These are phyloP conservation scores for Ptilorrhoa leucosticta DNA, from an alignment of 2,113 vertebrate species.

Conservation along the genomic window DNA sequence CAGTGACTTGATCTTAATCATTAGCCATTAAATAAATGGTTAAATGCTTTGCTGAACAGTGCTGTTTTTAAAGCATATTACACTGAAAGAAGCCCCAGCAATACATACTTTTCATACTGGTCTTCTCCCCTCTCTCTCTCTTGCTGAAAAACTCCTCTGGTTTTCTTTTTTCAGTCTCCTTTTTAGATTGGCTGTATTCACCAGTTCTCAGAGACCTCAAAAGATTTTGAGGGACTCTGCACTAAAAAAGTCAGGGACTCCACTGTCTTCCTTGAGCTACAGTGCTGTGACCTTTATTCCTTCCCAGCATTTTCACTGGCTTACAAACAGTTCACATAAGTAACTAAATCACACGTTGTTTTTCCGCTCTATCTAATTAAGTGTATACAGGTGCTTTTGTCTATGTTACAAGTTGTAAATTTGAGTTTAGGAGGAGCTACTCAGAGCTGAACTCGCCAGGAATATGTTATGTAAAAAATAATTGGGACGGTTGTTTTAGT, in stretches of 20 bases:
- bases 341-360: background rate
- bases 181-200: background rate
- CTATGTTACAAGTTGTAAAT: background rate
- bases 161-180: background rate
- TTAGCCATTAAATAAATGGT: background rate
- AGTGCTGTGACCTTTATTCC: background rate
- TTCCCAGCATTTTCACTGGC: background rate
- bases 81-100: background rate
- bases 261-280: background rate
- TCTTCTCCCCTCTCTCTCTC: background rate
- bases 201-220: background rate
- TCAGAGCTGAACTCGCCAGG: background rate
- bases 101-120: background rate
- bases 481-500: background rate
- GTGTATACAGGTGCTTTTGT: background rate
- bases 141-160: background rate
- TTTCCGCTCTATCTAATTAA: background rate
- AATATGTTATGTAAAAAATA: background rate
- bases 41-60: background rate
- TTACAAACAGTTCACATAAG: background rate
- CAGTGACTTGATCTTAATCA: conserved; percentile 1
- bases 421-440: background rate
- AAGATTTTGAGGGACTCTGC: background rate
- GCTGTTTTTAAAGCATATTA: background rate
- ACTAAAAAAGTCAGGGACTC: background rate